Evolutionary conservation across 1,140 invertebrate genomes (phyloP).

Genomic region (Drosophila sucinea): DNA sequence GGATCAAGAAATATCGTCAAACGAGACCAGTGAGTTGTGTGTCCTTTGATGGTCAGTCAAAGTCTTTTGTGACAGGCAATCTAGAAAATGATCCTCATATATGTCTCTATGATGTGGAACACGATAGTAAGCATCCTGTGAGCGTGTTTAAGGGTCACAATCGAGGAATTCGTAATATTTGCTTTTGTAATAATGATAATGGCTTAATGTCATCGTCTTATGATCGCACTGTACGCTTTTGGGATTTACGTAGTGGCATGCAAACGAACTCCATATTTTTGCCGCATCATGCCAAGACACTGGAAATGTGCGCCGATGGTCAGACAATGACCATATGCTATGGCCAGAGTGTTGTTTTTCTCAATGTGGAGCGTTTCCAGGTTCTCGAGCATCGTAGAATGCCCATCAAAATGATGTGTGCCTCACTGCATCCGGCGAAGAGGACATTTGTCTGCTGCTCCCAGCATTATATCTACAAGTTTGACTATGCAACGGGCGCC

Average conservation of each 20-base stretch:
- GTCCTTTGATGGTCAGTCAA: slow-evolving; percentile 91
- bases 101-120: slow-evolving; percentile 93
- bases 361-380: slow-evolving; percentile 89
- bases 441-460: slow-evolving; percentile 96
- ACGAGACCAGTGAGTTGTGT: slow-evolving; percentile 98
- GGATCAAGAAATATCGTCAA: slow-evolving; percentile 94
- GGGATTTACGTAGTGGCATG: slow-evolving; percentile 89
- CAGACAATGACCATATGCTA: slow-evolving; percentile 92
- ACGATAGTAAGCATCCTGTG: slow-evolving; percentile 86
- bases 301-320: slow-evolving; percentile 94
- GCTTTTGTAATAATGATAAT: slow-evolving; percentile 91
- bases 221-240: slow-evolving; percentile 93
- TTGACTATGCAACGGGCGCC: slow-evolving; percentile 92
- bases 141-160: background rate
- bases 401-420: slow-evolving; percentile 94
- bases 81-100: slow-evolving; percentile 90
- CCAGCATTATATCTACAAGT: slow-evolving; percentile 98
- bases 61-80: slow-evolving; percentile 56
- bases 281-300: slow-evolving; percentile 90
- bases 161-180: slow-evolving; percentile 40
- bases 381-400: slow-evolving; percentile 92
- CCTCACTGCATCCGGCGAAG: slow-evolving; percentile 94
- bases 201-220: slow-evolving; percentile 94
- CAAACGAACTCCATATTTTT: slow-evolving; percentile 94
- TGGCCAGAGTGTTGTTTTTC: slow-evolving; percentile 90